Percentiles rank a stretch among this genome's conserved stretches.
phyloP scores from a whole-genome alignment of 2,113 vertebrate genomes.

The Oncorhynchus mykiss region DNA sequence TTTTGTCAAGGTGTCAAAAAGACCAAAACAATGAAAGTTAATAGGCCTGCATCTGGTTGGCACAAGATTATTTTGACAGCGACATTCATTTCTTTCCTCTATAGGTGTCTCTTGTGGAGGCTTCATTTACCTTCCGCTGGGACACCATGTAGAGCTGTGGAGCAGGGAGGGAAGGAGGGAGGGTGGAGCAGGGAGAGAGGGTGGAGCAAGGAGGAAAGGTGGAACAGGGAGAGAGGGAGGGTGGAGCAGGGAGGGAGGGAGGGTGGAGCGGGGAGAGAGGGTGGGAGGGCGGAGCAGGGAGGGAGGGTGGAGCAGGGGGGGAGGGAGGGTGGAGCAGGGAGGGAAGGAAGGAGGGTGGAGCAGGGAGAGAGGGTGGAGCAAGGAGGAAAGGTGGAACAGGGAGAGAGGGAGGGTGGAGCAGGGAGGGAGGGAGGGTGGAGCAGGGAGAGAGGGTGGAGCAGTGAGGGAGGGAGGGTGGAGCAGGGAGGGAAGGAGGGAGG shows the following conservation, averaged over 20 bases:
- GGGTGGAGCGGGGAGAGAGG: slow-evolving; percentile 43
- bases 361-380: slow-evolving; percentile 70
- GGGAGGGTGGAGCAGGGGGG: slow-evolving; percentile 78
- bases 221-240: slow-evolving; percentile 25
- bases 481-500: no score
- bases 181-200: slow-evolving; percentile 50
- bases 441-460: no score
- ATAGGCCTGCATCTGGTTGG: background rate
- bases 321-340: slow-evolving; percentile 15
- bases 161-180: slow-evolving; percentile 49
- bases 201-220: slow-evolving; percentile 52
- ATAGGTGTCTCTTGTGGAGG: slow-evolving; percentile 56
- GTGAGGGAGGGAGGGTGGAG: no score
- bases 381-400: slow-evolving; percentile 71
- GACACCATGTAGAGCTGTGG: slow-evolving; percentile 47
- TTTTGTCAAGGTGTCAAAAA: background rate
- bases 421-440: slow-evolving; percentile 38
- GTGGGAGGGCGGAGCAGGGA: no score
- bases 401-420: slow-evolving; percentile 77
- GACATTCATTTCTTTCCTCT: slow-evolving; percentile 13
- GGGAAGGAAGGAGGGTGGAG: no score
- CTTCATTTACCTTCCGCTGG: slow-evolving; percentile 45
- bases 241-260: slow-evolving; percentile 4
- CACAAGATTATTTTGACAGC: no score
- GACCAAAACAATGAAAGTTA: background rate